Conservation (phyloP, 2,888 invertebrate genomes). For the Ryuthela nishihirai region DNA sequence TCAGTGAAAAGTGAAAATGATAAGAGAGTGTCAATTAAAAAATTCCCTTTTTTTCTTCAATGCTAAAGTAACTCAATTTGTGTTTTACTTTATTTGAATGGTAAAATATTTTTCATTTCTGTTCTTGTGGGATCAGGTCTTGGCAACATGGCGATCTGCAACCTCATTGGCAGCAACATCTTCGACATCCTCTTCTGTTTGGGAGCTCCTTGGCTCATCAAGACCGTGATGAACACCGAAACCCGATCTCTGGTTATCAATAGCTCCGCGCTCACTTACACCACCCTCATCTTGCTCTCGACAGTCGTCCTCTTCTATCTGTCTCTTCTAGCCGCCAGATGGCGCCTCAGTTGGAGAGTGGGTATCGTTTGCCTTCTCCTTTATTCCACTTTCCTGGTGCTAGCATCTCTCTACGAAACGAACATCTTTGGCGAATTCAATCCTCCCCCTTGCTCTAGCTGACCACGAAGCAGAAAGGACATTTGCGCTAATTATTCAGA, state of each 20-base stretch:
- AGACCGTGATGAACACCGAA: conserved; percentile 51
- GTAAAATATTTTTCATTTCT: too few relatives aligned
- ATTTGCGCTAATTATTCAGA: too few relatives aligned
- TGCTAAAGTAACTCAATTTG: too few relatives aligned
- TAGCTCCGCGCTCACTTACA: conserved; percentile 76
- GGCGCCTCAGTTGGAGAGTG: conserved; percentile 61
- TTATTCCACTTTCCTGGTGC: conserved; percentile 67
- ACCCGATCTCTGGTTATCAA: conserved; percentile 69
- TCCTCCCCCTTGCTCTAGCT: conserved; percentile 65
- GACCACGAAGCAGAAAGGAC: too few relatives aligned
- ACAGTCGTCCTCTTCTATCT: conserved; percentile 68
- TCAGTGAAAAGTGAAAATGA: too few relatives aligned
- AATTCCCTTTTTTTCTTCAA: too few relatives aligned
- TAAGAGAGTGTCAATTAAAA: too few relatives aligned
- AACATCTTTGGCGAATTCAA: conserved; percentile 86
- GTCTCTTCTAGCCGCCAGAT: conserved; percentile 63
- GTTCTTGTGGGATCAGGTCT: too few relatives aligned
- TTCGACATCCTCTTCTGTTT: conserved; percentile 77
- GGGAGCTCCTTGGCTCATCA: conserved; percentile 79
- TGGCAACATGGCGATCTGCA: conserved; percentile 73
- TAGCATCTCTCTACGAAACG: conserved; percentile 74
- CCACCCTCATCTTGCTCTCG: conserved; percentile 69
- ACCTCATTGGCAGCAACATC: conserved; percentile 84
- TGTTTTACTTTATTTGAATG: too few relatives aligned
- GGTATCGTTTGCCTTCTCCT: conserved; percentile 64